phyloP scores from a whole-genome alignment of 2,888 invertebrate genomes.

The Drosophila heteroneura region DNA sequence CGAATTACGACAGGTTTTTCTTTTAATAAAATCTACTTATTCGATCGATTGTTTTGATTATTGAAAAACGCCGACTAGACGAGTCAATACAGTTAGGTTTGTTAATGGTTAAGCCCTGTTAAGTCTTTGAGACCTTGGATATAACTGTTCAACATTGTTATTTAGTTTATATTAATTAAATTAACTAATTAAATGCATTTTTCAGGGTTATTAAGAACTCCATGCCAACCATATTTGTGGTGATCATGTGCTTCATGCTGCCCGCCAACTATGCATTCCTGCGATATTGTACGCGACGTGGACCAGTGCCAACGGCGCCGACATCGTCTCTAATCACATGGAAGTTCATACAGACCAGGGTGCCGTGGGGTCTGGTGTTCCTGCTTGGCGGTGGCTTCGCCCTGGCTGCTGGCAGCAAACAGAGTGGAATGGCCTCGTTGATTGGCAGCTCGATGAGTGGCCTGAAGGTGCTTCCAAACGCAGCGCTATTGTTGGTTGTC shows the following conservation, averaged over 20 bases:
- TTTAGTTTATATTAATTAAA: neutral
- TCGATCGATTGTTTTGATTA: neutral
- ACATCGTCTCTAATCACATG: conserved; percentile 92
- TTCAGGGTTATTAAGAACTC: conserved; percentile 91
- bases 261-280: conserved; percentile 92
- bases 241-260: conserved; percentile 92
- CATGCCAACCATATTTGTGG: conserved; percentile 93
- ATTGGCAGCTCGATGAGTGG: conserved; percentile 90
- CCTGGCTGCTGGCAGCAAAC: conserved; percentile 93
- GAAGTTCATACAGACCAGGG: conserved; percentile 93
- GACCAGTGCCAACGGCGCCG: conserved; percentile 86
- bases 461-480: conserved; percentile 88
- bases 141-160: neutral
- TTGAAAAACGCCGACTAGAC: neutral
- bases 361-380: conserved; percentile 96
- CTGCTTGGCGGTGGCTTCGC: conserved; percentile 96
- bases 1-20: too few relatives aligned
- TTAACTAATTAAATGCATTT: neutral
- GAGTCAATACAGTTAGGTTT: neutral
- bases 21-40: neutral
- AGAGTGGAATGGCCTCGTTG: conserved; percentile 91
- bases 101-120: neutral
- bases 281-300: conserved; percentile 87
- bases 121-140: neutral
- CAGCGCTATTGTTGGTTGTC: conserved; percentile 90